phyloP scores from a whole-genome alignment of 1,140 invertebrate genomes.

The Leptinotarsa lineolata region DNA sequence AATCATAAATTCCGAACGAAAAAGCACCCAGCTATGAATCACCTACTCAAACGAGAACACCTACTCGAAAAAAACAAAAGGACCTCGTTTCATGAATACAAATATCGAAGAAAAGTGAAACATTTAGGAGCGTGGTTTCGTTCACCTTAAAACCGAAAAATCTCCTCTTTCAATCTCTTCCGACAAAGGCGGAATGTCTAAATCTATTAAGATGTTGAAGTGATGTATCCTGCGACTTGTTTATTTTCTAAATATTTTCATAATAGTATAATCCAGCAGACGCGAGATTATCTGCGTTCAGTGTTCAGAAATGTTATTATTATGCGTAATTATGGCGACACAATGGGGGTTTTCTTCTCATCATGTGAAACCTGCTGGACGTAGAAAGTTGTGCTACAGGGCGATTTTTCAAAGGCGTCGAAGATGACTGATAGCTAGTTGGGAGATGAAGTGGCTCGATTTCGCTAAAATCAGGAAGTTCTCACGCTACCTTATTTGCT shows the following conservation, averaged over 20 bases:
- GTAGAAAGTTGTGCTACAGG: constrained; percentile 3
- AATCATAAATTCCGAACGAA: too few species aligned
- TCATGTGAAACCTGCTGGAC: constrained; percentile 14
- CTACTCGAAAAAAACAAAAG: constrained; percentile 2
- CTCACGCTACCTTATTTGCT: neutral
- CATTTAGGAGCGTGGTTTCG: neutral
- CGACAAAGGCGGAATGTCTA: constrained; percentile 16
- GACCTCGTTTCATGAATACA: neutral
- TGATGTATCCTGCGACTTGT: constrained; percentile 3
- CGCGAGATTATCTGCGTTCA: constrained; percentile 12
- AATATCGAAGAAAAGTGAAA: constrained; percentile 7
- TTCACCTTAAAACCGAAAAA: constrained; percentile 17
- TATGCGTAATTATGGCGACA: constrained; percentile 16
- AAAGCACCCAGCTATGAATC: too few species aligned
- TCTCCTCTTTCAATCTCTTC: constrained; percentile 8
- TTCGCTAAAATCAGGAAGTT: constrained; percentile 2
- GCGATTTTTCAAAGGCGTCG: neutral
- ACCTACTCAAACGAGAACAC: neutral
- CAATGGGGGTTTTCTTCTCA: constrained; percentile 18
- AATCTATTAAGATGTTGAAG: constrained; percentile 16
- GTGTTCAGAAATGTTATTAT: constrained; percentile 12
- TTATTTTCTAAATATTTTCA: constrained; percentile 20
- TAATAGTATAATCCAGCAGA: constrained; percentile 13
- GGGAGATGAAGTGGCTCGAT: neutral
- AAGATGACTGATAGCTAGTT: neutral